Evolutionary conservation across 2,797 vertebrate species (phyloP).

Genomic region (Xenentodon cancila): DNA sequence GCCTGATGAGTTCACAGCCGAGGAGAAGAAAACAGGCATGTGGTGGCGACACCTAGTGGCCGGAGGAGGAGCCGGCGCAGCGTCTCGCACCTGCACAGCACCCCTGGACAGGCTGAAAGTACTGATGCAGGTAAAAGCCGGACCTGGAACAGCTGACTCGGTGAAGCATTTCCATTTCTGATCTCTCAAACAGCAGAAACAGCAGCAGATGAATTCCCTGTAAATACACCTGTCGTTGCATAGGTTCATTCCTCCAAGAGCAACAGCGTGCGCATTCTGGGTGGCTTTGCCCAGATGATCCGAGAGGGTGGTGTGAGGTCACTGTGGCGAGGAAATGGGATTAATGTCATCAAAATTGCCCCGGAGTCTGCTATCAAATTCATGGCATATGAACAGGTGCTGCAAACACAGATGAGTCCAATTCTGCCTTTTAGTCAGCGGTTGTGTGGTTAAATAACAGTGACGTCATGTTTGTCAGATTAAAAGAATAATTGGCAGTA

Average conservation of each 20-base stretch:
- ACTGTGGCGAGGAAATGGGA: slow-evolving; percentile 95
- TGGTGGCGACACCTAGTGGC: slow-evolving; percentile 98
- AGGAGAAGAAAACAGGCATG: slow-evolving; percentile 94
- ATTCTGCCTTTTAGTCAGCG: too few species aligned
- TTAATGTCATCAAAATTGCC: slow-evolving; percentile 96
- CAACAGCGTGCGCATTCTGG: slow-evolving; percentile 91
- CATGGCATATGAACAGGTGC: slow-evolving; percentile 97
- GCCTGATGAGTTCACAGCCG: slow-evolving; percentile 96
- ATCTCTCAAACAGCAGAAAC: neutral
- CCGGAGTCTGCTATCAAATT: slow-evolving; percentile 97
- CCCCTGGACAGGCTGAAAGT: slow-evolving; percentile 96
- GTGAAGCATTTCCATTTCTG: neutral
- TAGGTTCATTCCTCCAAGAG: slow-evolving; percentile 92
- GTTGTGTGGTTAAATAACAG: neutral
- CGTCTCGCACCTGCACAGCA: slow-evolving; percentile 94
- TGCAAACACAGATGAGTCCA: too few species aligned
- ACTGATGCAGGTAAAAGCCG: slow-evolving; percentile 91
- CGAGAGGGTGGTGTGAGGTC: slow-evolving; percentile 90
- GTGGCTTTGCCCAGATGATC: slow-evolving; percentile 93
- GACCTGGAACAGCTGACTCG: neutral
- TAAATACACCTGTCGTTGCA: too few species aligned
- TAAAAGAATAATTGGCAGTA: slow-evolving; percentile 91
- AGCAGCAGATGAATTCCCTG: neutral
- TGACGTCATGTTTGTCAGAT: slow-evolving; percentile 77
- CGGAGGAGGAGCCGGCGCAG: slow-evolving; percentile 93